Base-by-base conservation (phyloP, 2,888 invertebrate species). In the Rhogogaster chlorosoma region DNA sequence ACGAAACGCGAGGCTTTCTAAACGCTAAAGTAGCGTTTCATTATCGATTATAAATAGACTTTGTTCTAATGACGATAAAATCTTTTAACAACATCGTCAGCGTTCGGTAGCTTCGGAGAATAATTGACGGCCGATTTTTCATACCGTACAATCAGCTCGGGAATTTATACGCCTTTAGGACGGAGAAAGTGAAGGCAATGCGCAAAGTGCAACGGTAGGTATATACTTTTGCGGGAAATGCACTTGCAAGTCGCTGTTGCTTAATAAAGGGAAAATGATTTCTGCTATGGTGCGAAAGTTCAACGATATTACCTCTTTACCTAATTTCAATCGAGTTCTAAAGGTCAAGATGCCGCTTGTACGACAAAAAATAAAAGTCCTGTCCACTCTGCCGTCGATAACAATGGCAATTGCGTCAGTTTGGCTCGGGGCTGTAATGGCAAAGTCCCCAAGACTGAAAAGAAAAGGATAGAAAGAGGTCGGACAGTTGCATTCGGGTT, bases 311-410 rank as follows among this genome's bases (percentile, higher is more conserved):
- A n/a, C 42, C n/a, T 12, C 15, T 4, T 49, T 53, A 32, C 36
- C 77, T 9, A 9, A 77, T 77, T 77, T 26, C 18, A 77, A 53
- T 26, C 32, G 18, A 53, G 15, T 77, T 77, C 7, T 53, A 53
- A 53, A 77, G 77, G 77, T 77, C 77, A n/a, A 77, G 77, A 53
- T 77, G 29, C 53, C 49, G 29, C 26, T 38, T 45, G 0, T 26
- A 7, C 36, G 36, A 26, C 42, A 22, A 26, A 6, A 73, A 45
- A 73, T 10, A 45, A 73, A 45, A 42, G 26, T n/a, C 36, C 36
- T 36, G 70, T 70, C 36, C 36, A 12, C 12, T 70, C 12, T n/a
- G 32, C n/a, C 32, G 32, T 70, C 18, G 36, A 70, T 36, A 70
- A 73, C 22, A 42, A 38, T 73, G 2, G 7, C n/a, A 9, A 32